phyloP scores from a whole-genome alignment of 2,113 vertebrate genomes.

The Prinia subflava region DNA sequence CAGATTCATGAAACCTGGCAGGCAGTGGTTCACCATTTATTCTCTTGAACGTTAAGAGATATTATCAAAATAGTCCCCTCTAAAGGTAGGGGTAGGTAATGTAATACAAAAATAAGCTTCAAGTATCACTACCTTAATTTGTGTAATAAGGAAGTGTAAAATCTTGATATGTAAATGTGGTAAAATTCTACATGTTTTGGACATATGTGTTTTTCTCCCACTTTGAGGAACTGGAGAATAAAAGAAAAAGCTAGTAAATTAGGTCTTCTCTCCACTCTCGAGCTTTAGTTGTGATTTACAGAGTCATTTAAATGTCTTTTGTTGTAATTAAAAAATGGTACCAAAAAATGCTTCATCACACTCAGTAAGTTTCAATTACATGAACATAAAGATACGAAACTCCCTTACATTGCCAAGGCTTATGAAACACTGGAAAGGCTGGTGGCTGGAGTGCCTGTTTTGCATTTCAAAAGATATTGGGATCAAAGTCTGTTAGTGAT shows the following conservation, averaged over 20 bases:
- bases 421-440: neutral
- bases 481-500: constrained; percentile 41
- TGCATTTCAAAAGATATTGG: neutral
- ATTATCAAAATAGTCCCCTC: neutral
- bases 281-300: neutral
- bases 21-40: neutral
- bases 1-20: neutral
- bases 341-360: neutral
- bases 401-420: neutral
- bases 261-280: neutral
- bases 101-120: neutral
- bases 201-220: neutral
- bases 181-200: neutral
- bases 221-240: neutral
- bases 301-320: neutral
- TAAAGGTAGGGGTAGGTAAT: neutral
- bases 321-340: neutral
- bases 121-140: neutral
- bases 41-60: neutral
- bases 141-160: neutral
- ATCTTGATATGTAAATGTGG: neutral
- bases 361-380: neutral
- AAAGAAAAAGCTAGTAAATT: neutral
- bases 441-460: neutral
- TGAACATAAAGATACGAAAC: rapidly evolving